Conservation (phyloP, 2,113 vertebrate species). For the Poecilia latipinna region DNA sequence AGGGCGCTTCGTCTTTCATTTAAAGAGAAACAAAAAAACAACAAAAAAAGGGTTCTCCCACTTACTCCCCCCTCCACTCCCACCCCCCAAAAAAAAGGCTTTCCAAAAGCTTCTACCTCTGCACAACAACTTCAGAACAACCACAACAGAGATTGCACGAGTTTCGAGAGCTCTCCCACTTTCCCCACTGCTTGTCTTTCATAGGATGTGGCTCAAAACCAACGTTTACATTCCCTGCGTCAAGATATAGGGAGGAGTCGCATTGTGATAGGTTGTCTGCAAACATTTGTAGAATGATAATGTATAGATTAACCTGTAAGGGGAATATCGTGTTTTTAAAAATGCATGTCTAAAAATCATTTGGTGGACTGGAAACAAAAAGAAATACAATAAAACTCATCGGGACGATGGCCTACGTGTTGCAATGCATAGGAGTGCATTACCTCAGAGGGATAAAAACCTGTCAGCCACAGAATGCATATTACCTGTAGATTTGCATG, state of each 20-base stretch:
- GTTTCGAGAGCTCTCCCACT: slow-evolving; percentile 92
- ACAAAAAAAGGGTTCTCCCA: slow-evolving; percentile 89
- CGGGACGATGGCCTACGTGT: slow-evolving; percentile 92
- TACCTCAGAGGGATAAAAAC: slow-evolving; percentile 93
- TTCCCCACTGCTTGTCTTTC: slow-evolving; percentile 85
- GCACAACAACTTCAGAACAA: slow-evolving; percentile 96
- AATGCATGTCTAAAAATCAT: slow-evolving; percentile 94
- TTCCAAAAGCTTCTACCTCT: slow-evolving; percentile 99
- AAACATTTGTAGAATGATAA: slow-evolving; percentile 89
- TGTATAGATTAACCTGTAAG: slow-evolving; percentile 90
- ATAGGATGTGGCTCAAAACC: slow-evolving; percentile 56
- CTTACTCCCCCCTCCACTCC: slow-evolving; percentile 70
- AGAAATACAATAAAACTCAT: slow-evolving; percentile 83
- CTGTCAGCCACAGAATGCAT: slow-evolving; percentile 99
- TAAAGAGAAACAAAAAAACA: slow-evolving; percentile 60
- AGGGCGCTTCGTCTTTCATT: slow-evolving; percentile 89
- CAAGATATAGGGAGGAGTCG: slow-evolving; percentile 84
- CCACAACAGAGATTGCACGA: slow-evolving; percentile 95
- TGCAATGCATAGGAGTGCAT: slow-evolving; percentile 94
- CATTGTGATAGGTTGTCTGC: slow-evolving; percentile 88
- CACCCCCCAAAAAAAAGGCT: slow-evolving; percentile 94
- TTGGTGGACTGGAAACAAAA: slow-evolving; percentile 93
- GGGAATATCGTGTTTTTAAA: slow-evolving; percentile 88
- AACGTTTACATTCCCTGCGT: slow-evolving; percentile 87
- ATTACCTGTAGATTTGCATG: slow-evolving; percentile 99